These are phyloP conservation scores for Oreochromis spilurus DNA, from an alignment of 2,113 vertebrate genomes.

Conservation along the genomic window DNA sequence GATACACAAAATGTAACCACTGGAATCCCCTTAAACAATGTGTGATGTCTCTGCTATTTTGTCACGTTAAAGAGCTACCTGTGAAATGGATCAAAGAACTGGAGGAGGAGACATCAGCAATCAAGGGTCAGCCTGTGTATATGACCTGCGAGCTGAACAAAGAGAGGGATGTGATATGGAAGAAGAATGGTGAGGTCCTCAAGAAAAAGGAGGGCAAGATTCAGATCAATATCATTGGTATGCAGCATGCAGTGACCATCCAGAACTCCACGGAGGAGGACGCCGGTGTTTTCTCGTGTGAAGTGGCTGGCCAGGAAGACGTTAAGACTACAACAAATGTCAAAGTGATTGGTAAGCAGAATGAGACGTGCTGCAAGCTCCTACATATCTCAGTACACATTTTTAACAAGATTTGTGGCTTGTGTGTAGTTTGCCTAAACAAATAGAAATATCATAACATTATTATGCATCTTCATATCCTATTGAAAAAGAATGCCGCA, in stretches of 20 bases:
- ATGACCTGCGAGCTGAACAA: conserved; percentile 93
- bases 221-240: conserved; percentile 84
- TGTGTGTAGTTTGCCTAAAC: not conserved
- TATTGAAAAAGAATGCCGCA: not conserved
- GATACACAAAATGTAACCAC: not conserved
- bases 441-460: not conserved
- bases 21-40: not conserved
- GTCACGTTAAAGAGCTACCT: conserved; percentile 79
- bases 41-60: not conserved
- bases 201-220: conserved; percentile 75
- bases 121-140: conserved; percentile 89
- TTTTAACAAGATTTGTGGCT: too few relatives aligned
- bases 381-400: not conserved
- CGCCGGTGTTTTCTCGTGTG: conserved; percentile 82
- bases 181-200: conserved; percentile 82
- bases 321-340: conserved; percentile 83
- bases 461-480: not conserved
- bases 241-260: conserved; percentile 84
- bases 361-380: not conserved
- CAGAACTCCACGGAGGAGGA: conserved; percentile 77
- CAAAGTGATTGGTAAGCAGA: conserved; percentile 84
- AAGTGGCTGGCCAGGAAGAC: conserved; percentile 69
- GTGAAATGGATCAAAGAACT: conserved; percentile 88
- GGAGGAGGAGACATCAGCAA: conserved; percentile 83
- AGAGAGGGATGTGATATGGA: conserved; percentile 89